Base-by-base conservation (phyloP, 2,888 invertebrate genomes). In the Sinelater perroti region DNA sequence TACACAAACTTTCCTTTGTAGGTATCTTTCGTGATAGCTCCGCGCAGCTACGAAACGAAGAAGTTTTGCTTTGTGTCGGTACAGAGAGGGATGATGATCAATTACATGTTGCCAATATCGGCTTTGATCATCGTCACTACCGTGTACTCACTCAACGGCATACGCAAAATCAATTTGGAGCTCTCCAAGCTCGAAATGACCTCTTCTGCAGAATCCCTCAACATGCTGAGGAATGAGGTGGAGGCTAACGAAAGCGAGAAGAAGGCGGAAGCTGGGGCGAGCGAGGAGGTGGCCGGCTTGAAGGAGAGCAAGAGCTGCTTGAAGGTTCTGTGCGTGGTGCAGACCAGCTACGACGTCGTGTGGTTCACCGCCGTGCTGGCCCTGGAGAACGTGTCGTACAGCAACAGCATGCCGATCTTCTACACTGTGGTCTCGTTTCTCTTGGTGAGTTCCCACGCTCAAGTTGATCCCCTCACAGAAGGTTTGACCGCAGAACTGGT, bases 31-130 rank as follows among this genome's bases (percentile, higher is more conserved):
- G 81, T 85, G 4, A 78, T 86, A n/a, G 84, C 87, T 20, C 86
- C 87, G 68, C 82, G 85, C 64, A 88, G 88, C 61, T 89, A 89
- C 70, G 89, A 90, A 78, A 86, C 85, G 21, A 85, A 85, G 65
- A 83, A 85, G 67, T 90, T 88, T 71, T 90, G 90, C 72, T 90
- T 89, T 85, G 86, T 90, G 82, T 89, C 89, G 0, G 86, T 89
- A 35, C 87, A 88, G 73, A 85, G 87, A 69, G 89, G 89, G 3
- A 89, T 90, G 88, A 83, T 89, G 8, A 80, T 89, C 72, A 88
- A 89, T 33, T 90, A 88, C 73, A 88, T 90, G 84, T 81, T 87
- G 11, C 90, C 90, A 7, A 85, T 87, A 1, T 87, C 87, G 71
- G 76, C 85, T 14, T 77, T 89, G 20, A 88, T 90, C 44, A 75